Evolutionary conservation across 2,888 invertebrate species (phyloP), one percentile per base, ranked within the genome.

Genomic region (Ferrisia virgata): DNA sequence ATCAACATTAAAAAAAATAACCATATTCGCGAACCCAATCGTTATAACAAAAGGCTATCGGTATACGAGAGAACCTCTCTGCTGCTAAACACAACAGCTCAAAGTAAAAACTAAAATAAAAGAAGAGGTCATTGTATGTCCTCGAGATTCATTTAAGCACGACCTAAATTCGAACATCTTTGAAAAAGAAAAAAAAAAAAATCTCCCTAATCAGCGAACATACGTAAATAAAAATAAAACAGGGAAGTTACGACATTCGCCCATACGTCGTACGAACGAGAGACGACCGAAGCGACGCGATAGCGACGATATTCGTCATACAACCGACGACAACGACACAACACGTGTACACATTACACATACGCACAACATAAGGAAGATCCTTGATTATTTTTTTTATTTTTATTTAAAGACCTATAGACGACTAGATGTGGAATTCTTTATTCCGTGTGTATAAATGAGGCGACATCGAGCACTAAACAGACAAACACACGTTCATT

Each of bases 401-500:
- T n/a, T n/a, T n/a, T n/a, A n/a, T n/a, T n/a, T n/a, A n/a, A n/a
- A n/a, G n/a, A n/a, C n/a, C n/a, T n/a, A n/a, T n/a, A 36, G 36
- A 76, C 36, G 72, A 76, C n/a, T n/a, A n/a, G n/a, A n/a, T n/a
- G n/a, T 76, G 72, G 72, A 76, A 76, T 76, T 76, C 72, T 43
- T 15, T 43, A 22, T 11, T 22, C 22, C 22, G 22, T n/a, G 6
- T 53, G 9, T 43, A 43, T 3, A 43, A 15, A 43, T 5, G 47
- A 47, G n/a, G n/a, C 53, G 22, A 53, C 53, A 36, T 36, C 36
- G n/a, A n/a, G n/a, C n/a, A n/a, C n/a, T 8, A 36, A 36, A 36
- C 36, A 53, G 4, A 64, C 64, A 28, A 25, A 28, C 28, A 13
- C 15, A 11, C 11, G 39, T 39, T 8, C 39, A 39, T 39, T 5